These are phyloP conservation scores for Heliconius hewitsoni DNA, from an alignment of 1,140 invertebrate genomes.

Conservation along the genomic window DNA sequence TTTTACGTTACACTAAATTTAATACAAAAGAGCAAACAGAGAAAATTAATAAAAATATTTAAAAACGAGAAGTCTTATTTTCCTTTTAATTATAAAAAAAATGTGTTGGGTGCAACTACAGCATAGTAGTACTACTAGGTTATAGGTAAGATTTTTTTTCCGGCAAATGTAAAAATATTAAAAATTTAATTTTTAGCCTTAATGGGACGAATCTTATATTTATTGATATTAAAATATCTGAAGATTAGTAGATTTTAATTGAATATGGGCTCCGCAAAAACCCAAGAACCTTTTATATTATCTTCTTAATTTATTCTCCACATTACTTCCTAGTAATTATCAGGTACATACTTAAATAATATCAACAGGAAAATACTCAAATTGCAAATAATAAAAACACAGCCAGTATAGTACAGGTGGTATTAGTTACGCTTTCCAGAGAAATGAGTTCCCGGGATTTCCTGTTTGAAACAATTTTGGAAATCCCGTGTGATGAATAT, in stretches of 20 bases:
- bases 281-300: not conserved
- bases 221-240: no score
- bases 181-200: no score
- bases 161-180: no score
- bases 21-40: no score
- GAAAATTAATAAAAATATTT: no score
- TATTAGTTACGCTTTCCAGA: constrained; percentile 3
- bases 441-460: not conserved
- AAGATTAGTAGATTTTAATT: not conserved
- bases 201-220: not conserved
- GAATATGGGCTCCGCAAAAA: not conserved
- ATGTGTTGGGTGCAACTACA: no score
- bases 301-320: not conserved
- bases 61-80: no score
- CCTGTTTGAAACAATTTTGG: not conserved
- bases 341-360: not conserved
- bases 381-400: not conserved
- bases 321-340: not conserved
- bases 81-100: no score
- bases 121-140: no score
- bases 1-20: no score
- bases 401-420: not conserved
- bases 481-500: constrained; percentile 2
- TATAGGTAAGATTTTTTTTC: no score
- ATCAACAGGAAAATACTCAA: not conserved